A percentile compares a stretch with the other conserved stretches of the same genome.
phyloP scores from a whole-genome alignment of 1,140 invertebrate genomes.

The Drosophila punjabiensis region DNA sequence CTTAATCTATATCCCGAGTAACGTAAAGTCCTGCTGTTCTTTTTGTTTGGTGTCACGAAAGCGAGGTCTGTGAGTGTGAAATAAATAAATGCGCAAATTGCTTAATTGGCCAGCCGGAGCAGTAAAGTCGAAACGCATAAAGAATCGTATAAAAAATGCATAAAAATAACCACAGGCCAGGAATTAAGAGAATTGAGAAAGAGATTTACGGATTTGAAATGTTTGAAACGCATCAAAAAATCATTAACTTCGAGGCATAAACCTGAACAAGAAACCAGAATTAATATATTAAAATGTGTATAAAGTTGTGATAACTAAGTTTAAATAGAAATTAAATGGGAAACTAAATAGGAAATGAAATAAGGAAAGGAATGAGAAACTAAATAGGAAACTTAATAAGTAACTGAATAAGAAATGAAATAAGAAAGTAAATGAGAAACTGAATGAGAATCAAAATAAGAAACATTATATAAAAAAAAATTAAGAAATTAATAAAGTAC shows the following conservation, averaged over 20 bases:
- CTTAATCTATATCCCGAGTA: background rate
- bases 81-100: slow-evolving; percentile 29
- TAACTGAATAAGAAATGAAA: background rate
- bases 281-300: background rate
- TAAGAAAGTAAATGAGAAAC: too few species aligned
- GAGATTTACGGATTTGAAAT: background rate
- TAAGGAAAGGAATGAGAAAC: background rate
- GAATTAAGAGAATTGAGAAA: background rate
- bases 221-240: background rate
- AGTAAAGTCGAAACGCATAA: slow-evolving; percentile 21
- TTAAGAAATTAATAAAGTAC: too few species aligned
- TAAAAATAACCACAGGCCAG: slow-evolving; percentile 13
- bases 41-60: slow-evolving; percentile 41
- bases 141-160: background rate
- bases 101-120: slow-evolving; percentile 34
- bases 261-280: background rate
- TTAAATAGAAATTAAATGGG: background rate
- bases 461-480: too few species aligned
- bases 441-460: background rate
- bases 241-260: background rate
- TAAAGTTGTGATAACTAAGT: background rate
- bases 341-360: background rate
- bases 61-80: slow-evolving; percentile 33
- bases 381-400: background rate
- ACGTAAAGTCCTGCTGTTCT: background rate